Base-by-base conservation (phyloP, 2,113 vertebrate species). In the Uria lomvia region DNA sequence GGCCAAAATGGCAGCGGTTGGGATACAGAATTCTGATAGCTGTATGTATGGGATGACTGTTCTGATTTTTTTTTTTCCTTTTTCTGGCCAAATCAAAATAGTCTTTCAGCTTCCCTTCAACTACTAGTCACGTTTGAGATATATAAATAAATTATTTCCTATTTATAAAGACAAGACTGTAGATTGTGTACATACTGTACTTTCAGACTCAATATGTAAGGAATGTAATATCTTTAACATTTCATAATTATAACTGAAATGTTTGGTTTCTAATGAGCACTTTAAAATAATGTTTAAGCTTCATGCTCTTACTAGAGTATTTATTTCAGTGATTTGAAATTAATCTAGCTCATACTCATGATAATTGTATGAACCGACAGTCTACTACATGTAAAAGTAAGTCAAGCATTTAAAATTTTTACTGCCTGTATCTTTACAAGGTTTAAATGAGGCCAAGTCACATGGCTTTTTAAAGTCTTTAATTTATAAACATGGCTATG, bases 201-300 rank as follows among this genome's bases (percentile, higher is more conserved):
- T 83, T 95, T 93, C 75, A 90, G 84, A 86, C 55, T 91, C 19
- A 40, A 68, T 86, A 67, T 86, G 29, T 85, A 82, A 86, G 72
- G 96, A 97, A 96, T 86, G 90, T 96, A 91, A 22, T 92, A 52
- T 58, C 66, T 92, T 97, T 88, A 93, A 82, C 71, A 72, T 96
- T 75, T 92, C 92, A 78, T 74, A 91, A 96, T 85, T 85, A 30
- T 75, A 88, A 85, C 56, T 71, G 66, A 87, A 96, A 91, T 74
- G 90, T 90, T 95, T 1, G 22, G 27, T 97, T 87, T 90, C 70
- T 94, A 93, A 86, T 71, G 67, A 92, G 95, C 95, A 95, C 92
- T 91, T 96, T 91, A 90, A 94, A 94, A 73, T 90, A 86, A 62
- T 34, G 70, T 85, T 50, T 55, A 88, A 90, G 36, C 71, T 95